These are phyloP conservation scores for Aselliscus stoliczkanus DNA, from an alignment of 2,797 vertebrate species.

Conservation along the genomic window DNA sequence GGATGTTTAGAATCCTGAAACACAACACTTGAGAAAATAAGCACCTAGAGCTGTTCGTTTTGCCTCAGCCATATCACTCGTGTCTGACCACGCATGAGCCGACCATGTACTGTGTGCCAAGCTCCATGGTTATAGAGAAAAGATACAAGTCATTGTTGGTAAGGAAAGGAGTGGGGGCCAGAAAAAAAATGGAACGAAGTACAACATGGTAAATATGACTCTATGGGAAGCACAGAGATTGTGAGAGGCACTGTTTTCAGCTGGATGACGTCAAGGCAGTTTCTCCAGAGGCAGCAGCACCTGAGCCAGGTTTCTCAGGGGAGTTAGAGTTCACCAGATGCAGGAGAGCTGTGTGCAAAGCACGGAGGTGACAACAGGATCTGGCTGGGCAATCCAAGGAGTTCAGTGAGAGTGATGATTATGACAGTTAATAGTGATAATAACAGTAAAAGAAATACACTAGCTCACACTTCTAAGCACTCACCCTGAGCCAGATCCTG, in stretches of 20 bases:
- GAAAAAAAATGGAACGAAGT: background rate
- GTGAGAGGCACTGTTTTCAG: background rate
- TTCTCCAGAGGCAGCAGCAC: background rate
- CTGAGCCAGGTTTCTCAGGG: background rate
- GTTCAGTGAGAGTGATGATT: background rate
- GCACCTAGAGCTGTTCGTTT: background rate
- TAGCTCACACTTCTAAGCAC: background rate
- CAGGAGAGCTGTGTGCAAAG: background rate
- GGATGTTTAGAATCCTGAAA: background rate
- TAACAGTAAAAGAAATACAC: background rate
- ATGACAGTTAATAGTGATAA: background rate
- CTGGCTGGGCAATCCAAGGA: background rate
- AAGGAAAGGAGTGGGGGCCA: background rate
- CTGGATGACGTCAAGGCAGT: background rate
- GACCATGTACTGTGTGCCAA: background rate
- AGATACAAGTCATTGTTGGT: background rate
- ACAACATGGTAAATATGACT: background rate
- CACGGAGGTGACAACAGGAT: background rate
- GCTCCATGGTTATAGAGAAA: background rate
- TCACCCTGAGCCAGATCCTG: background rate
- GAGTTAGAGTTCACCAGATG: background rate
- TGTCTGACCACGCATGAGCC: background rate
- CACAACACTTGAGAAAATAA: background rate
- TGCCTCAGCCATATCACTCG: background rate
- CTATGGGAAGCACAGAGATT: background rate